A percentile compares a stretch with the other conserved stretches of the same genome.
phyloP scores from a whole-genome alignment of 2,888 invertebrate genomes.

The Xestoiulus laeticollis region DNA sequence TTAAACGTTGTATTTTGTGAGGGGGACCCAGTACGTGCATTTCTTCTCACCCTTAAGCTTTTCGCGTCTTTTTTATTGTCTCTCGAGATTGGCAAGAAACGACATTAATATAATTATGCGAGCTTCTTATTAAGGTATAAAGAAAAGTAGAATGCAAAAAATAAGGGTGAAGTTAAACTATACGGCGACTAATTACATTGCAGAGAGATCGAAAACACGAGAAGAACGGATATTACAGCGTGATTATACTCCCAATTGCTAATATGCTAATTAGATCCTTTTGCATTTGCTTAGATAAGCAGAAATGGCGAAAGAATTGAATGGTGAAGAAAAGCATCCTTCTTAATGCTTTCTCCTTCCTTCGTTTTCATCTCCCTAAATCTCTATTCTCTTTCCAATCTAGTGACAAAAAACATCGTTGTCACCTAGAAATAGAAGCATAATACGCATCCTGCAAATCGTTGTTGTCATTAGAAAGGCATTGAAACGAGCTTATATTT shows the following conservation, averaged over 20 bases:
- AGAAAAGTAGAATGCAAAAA: slow-evolving; percentile 23
- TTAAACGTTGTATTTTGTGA: background rate
- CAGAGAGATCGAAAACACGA: slow-evolving; percentile 34
- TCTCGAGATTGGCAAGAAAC: slow-evolving; percentile 37
- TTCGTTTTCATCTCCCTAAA: slow-evolving; percentile 2
- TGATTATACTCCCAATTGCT: slow-evolving; percentile 37
- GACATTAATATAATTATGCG: slow-evolving; percentile 37
- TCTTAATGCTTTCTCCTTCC: slow-evolving; percentile 19
- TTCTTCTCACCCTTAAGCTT: slow-evolving; percentile 37
- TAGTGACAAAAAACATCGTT: background rate
- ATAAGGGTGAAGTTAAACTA: slow-evolving; percentile 27
- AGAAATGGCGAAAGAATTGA: slow-evolving; percentile 37
- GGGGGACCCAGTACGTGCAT: slow-evolving; percentile 16
- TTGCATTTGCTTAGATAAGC: slow-evolving; percentile 37
- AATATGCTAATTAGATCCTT: slow-evolving; percentile 37
- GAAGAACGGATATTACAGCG: slow-evolving; percentile 37
- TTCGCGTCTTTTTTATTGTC: slow-evolving; percentile 37
- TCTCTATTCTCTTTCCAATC: slow-evolving; percentile 7
- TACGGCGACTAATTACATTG: slow-evolving; percentile 4
- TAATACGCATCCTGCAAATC: slow-evolving; percentile 23
- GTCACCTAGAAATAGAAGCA: slow-evolving; percentile 12
- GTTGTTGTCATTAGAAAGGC: slow-evolving; percentile 37
- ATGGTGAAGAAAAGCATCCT: slow-evolving; percentile 27
- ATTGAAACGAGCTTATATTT: slow-evolving; percentile 23
- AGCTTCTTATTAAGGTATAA: slow-evolving; percentile 37